These are phyloP conservation scores for Heterodera schachtii DNA, from an alignment of 1,140 invertebrate species.

Conservation along the genomic window DNA sequence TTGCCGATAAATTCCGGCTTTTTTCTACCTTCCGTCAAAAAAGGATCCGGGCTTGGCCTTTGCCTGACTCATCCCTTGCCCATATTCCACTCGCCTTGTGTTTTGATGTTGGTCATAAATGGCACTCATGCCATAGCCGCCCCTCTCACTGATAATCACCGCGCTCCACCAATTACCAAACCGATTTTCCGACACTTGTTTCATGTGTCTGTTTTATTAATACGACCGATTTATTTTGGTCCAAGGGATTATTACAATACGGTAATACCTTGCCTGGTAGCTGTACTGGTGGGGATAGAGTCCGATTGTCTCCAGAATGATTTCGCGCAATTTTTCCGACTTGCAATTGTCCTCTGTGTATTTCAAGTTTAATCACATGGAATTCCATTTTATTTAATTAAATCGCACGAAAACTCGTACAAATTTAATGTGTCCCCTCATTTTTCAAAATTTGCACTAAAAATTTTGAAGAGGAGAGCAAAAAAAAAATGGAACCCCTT, in stretches of 20 bases:
- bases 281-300: slow-evolving; percentile 65
- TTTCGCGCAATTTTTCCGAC: slow-evolving; percentile 62
- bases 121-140: slow-evolving; percentile 60
- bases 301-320: slow-evolving; percentile 63
- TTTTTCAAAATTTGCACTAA: too few species aligned
- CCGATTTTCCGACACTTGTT: slow-evolving; percentile 61
- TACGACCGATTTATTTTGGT: slow-evolving; percentile 23
- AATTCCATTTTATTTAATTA: too few species aligned
- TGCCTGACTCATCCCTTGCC: too few species aligned
- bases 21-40: too few species aligned
- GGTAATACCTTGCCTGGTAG: slow-evolving; percentile 61
- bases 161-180: slow-evolving; percentile 66
- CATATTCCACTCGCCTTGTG: slow-evolving; percentile 53
- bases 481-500: too few species aligned
- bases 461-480: too few species aligned
- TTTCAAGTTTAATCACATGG: too few species aligned
- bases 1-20: too few species aligned
- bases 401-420: too few species aligned
- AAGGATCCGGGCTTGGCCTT: too few species aligned
- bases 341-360: slow-evolving; percentile 63
- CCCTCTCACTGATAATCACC: slow-evolving; percentile 63
- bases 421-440: too few species aligned
- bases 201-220: slow-evolving; percentile 61
- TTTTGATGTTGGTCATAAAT: slow-evolving; percentile 64
- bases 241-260: neutral